phyloP scores from a whole-genome alignment of 2,113 vertebrate genomes.

The Tachycineta bicolor region DNA sequence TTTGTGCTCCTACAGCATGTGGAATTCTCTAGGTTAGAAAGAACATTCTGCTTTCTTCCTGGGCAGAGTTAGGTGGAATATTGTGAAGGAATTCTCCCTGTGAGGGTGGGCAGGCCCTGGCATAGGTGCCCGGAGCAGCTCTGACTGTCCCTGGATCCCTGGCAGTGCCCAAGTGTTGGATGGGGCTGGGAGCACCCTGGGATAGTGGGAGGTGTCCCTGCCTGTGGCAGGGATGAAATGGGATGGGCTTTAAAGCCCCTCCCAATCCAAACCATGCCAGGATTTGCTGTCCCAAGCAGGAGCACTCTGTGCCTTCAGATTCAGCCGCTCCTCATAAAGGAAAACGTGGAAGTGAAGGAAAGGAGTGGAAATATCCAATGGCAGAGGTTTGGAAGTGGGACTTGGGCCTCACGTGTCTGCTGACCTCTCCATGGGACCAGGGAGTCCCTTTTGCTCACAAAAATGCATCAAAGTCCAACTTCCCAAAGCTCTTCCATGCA shows the following conservation, averaged over 20 bases:
- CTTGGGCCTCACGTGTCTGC: background rate
- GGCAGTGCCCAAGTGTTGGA: rapidly evolving
- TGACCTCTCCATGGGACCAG: background rate
- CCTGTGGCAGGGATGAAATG: background rate
- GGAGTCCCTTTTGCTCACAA: background rate
- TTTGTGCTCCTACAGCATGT: background rate
- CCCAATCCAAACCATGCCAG: background rate
- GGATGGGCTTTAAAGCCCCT: background rate
- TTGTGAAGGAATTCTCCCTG: background rate
- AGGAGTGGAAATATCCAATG: background rate
- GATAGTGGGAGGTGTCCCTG: background rate
- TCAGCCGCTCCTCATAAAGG: background rate
- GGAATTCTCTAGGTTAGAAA: background rate
- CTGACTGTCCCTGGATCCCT: background rate
- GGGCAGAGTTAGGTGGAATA: background rate
- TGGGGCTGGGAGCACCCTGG: rapidly evolving
- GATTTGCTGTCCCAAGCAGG: background rate
- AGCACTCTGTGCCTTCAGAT: background rate
- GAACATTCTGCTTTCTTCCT: background rate
- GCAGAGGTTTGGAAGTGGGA: background rate
- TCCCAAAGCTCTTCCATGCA: background rate
- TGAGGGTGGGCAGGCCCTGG: background rate
- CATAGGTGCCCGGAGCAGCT: background rate
- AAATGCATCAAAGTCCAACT: background rate
- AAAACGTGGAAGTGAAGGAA: background rate